Evolutionary conservation across 2,113 vertebrate genomes (phyloP).

Genomic region (Enhydra lutris): DNA sequence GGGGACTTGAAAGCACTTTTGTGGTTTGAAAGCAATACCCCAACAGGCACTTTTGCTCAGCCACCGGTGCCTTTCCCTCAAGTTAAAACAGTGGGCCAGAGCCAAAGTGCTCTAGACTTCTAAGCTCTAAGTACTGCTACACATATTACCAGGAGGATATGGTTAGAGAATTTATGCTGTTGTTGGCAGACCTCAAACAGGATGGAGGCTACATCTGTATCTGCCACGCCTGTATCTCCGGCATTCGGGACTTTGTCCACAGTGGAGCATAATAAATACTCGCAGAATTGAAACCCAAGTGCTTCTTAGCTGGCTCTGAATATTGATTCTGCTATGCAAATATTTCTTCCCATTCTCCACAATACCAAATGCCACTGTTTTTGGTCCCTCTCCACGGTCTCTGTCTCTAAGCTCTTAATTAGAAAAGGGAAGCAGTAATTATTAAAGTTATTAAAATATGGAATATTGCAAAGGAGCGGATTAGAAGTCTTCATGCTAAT

Average conservation of each 20-base stretch:
- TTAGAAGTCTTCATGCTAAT: slow-evolving; percentile 69
- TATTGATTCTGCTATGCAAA: slow-evolving; percentile 46
- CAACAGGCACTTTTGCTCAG: not conserved
- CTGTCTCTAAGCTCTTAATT: slow-evolving; percentile 71
- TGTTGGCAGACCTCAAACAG: not conserved
- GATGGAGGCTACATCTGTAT: not conserved
- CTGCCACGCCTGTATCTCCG: not conserved
- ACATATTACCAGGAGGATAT: not conserved
- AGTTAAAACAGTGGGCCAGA: not conserved
- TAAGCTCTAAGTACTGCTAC: not conserved
- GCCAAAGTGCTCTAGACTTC: not conserved
- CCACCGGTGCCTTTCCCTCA: not conserved
- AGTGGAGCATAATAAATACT: not conserved
- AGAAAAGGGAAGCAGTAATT: slow-evolving; percentile 63
- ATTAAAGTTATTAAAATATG: slow-evolving; percentile 73
- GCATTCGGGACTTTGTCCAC: not conserved
- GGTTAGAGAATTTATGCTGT: not conserved
- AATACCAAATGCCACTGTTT: not conserved
- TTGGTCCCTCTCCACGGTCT: slow-evolving; percentile 58
- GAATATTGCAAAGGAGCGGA: slow-evolving; percentile 54
- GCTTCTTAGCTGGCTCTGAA: slow-evolving; percentile 35
- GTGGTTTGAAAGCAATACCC: not conserved
- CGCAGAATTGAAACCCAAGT: slow-evolving; percentile 6
- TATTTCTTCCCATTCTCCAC: not conserved
- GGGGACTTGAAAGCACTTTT: not conserved